Base-by-base conservation (phyloP, 2,797 vertebrate genomes). In the Micropoecilia bifurca region DNA sequence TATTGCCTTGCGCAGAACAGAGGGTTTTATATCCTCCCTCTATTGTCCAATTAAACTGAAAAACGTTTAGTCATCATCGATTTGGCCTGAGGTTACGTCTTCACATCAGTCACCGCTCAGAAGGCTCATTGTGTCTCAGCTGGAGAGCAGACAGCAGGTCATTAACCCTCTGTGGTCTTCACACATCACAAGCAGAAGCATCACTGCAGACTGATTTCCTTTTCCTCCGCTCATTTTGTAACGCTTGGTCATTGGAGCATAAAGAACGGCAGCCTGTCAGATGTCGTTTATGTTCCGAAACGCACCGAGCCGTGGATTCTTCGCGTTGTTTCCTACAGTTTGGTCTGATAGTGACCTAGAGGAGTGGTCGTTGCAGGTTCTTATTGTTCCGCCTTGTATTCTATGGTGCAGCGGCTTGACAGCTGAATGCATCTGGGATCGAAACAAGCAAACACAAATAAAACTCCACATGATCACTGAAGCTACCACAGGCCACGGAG, bases 231-330 rank as follows among this genome's bases (percentile, higher is more conserved):
- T 79, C 46, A 63, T 68, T 79, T 83, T 83, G 75, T 80, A 73
- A 80, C 61, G 80, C 74, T 76, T 63, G 72, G 9, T 77, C 0
- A 0, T 75, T 61, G 81, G 73, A 74, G 81, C 85, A 80, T 87
- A 74, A 85, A 66, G 80, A 86, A 71, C 84, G 77, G 83, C 77
- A 63, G 79, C 81, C 73, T 86, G 84, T 87, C 90, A 84, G 73
- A 85, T 81, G 73, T 33, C 50, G 77, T 90, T 87, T 88, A 66
- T 71, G 69, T 89, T 48, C 61, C 53, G 6, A 73, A 82, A 83
- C 74, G 30, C 81, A 73, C 18, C 57, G 68, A 79, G 78, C 78
- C 48, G 39, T 83, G 75, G 36, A 55, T 46, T 57, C 71, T 75
- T 63, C 36, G 55, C 63, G 77, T 76, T 69, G 0, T 3, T 75